A percentile compares a stretch with the other conserved stretches of the same genome.
Evolutionary conservation across 2,888 invertebrate genomes (phyloP).

Genomic region (Rhopalosiphum nymphaeae): DNA sequence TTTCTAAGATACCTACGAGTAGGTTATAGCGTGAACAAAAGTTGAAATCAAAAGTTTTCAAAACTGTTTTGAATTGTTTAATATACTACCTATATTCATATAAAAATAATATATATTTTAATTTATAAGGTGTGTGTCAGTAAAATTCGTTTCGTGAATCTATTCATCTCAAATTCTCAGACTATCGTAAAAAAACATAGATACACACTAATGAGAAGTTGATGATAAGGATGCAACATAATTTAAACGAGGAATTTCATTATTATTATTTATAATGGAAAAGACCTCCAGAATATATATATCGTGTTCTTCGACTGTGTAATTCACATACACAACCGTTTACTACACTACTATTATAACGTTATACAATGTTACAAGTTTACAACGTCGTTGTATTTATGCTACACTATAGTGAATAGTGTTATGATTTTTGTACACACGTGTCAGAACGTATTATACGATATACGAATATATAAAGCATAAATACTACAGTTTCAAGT

Average conservation of each 20-base stretch:
- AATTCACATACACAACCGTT: conserved; percentile 24
- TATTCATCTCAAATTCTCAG: neutral
- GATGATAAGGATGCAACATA: conserved; percentile 40
- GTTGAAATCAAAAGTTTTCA: neutral
- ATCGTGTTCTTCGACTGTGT: conserved; percentile 3
- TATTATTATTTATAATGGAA: conserved; percentile 43
- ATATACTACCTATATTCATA: neutral
- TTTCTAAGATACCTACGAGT: neutral
- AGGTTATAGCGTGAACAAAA: neutral
- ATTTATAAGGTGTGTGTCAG: neutral
- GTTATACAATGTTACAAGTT: neutral
- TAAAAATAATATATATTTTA: too few species aligned
- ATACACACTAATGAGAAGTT: conserved; percentile 43
- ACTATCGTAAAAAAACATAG: conserved; percentile 20
- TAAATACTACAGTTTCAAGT: neutral
- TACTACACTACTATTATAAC: conserved; percentile 21
- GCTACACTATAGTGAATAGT: neutral
- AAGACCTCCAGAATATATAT: neutral
- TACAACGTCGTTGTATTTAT: neutral
- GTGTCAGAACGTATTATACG: neutral
- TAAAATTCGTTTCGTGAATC: conserved; percentile 19
- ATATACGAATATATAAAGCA: neutral
- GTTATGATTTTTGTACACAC: conserved; percentile 38
- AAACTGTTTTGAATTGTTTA: neutral
- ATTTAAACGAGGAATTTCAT: conserved; percentile 56